Percentiles rank a stretch among this genome's conserved stretches.
phyloP scores from a whole-genome alignment of 2,888 invertebrate species.

The Mythimna loreyi region DNA sequence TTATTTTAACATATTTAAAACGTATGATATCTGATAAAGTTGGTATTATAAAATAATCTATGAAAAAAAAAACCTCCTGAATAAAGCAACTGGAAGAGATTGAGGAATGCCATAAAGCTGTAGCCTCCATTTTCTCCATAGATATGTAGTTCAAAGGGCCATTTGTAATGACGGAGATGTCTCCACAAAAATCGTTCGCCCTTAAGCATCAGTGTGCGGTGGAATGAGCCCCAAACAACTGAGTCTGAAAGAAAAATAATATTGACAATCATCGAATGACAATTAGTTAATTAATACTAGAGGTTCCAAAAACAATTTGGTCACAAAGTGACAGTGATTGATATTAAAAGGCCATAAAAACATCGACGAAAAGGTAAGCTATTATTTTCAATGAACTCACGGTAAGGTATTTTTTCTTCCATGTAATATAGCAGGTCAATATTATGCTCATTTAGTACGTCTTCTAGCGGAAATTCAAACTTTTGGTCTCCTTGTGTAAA shows the following conservation, averaged over 20 bases:
- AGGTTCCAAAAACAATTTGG: background rate
- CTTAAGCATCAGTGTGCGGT: conserved; percentile 78
- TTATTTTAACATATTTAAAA: background rate
- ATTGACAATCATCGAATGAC: background rate
- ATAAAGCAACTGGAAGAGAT: conserved; percentile 80
- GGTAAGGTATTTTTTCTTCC: conserved; percentile 7
- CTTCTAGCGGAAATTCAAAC: conserved; percentile 65
- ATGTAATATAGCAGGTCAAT: conserved; percentile 75
- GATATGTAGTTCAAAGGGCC: conserved; percentile 84
- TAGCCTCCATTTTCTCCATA: conserved; percentile 71
- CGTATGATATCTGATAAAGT: background rate
- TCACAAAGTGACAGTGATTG: background rate
- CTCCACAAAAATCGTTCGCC: conserved; percentile 71
- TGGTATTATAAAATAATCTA: background rate
- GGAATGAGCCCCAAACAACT: conserved; percentile 83
- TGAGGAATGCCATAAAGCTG: conserved; percentile 81
- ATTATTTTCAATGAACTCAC: conserved; percentile 25
- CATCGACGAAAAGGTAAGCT: too few relatives aligned
- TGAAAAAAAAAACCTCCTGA: conserved; percentile 79
- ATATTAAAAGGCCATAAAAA: background rate
- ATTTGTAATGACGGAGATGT: conserved; percentile 74
- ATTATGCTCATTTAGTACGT: conserved; percentile 73
- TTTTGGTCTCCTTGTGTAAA: conserved; percentile 77
- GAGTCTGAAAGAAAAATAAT: conserved; percentile 67
- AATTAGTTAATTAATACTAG: background rate